These are phyloP conservation scores for Myripristis murdjan DNA, from an alignment of 2,797 vertebrate species.

Conservation along the genomic window DNA sequence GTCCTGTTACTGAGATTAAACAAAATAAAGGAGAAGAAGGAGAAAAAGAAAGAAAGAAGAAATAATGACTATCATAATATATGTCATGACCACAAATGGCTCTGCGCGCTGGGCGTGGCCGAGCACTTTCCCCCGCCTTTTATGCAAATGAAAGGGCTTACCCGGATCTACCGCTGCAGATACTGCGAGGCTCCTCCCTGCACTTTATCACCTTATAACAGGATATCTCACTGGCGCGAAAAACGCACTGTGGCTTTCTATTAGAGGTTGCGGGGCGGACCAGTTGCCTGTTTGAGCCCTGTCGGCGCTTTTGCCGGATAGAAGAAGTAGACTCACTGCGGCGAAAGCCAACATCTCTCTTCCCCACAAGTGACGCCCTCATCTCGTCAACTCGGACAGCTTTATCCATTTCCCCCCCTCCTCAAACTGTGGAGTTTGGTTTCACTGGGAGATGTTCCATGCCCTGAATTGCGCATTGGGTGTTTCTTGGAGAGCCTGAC, in stretches of 20 bases:
- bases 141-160: constrained; percentile 71
- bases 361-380: neutral
- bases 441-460: constrained; percentile 39
- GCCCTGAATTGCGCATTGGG: constrained; percentile 38
- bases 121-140: constrained; percentile 21
- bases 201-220: constrained; percentile 76
- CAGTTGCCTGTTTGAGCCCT: constrained; percentile 12
- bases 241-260: constrained; percentile 76
- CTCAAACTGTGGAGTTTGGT: constrained; percentile 33
- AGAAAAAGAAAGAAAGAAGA: neutral
- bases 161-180: constrained; percentile 83
- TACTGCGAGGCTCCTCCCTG: constrained; percentile 76
- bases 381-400: neutral
- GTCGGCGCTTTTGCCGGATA: constrained; percentile 16
- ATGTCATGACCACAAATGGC: constrained; percentile 41
- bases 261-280: constrained; percentile 57
- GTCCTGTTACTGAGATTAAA: no score
- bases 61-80: neutral
- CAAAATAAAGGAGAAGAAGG: no score
- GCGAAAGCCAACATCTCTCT: neutral
- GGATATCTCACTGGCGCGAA: constrained; percentile 83
- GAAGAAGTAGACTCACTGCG: constrained; percentile 5
- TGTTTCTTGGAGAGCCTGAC: constrained; percentile 18
- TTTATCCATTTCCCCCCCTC: constrained; percentile 23
- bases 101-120: constrained; percentile 61